Percentiles rank a stretch among this genome's conserved stretches.
phyloP scores from a whole-genome alignment of 2,888 invertebrate genomes.

The Lucinisca nassula region DNA sequence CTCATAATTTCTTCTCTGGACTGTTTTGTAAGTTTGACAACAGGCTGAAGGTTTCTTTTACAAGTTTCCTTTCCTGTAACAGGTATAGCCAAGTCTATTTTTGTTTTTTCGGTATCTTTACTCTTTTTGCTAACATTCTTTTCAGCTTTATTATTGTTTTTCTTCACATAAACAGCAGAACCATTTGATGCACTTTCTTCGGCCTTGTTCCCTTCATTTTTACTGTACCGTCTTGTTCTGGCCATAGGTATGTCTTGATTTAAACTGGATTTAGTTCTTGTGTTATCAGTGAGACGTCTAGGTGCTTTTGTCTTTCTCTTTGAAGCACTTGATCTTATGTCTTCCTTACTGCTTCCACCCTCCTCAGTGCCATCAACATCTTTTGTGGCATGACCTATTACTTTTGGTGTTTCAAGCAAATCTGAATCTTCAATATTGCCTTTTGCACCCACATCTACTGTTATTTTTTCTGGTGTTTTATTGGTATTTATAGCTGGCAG shows the following conservation, averaged over 20 bases:
- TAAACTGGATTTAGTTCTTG: background rate
- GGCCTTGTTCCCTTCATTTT: background rate
- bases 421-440: background rate
- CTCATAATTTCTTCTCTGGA: conserved; percentile 32
- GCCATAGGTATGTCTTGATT: conserved; percentile 37
- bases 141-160: background rate
- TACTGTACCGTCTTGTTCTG: conserved; percentile 43
- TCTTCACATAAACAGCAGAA: background rate
- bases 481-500: background rate
- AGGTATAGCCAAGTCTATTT: background rate
- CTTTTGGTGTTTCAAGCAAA: background rate
- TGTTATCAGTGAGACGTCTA: conserved; percentile 21
- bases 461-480: background rate
- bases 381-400: background rate
- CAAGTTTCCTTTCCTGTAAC: background rate
- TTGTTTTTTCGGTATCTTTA: background rate
- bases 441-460: background rate
- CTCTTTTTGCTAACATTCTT: background rate
- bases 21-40: conserved; percentile 34
- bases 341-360: background rate
- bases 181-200: background rate
- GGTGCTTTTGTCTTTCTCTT: conserved; percentile 60
- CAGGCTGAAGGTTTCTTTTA: conserved; percentile 15
- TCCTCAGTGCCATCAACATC: background rate
- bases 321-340: conserved; percentile 54